phyloP scores from a whole-genome alignment of 2,797 vertebrate species.

The Podarcis lilfordi region DNA sequence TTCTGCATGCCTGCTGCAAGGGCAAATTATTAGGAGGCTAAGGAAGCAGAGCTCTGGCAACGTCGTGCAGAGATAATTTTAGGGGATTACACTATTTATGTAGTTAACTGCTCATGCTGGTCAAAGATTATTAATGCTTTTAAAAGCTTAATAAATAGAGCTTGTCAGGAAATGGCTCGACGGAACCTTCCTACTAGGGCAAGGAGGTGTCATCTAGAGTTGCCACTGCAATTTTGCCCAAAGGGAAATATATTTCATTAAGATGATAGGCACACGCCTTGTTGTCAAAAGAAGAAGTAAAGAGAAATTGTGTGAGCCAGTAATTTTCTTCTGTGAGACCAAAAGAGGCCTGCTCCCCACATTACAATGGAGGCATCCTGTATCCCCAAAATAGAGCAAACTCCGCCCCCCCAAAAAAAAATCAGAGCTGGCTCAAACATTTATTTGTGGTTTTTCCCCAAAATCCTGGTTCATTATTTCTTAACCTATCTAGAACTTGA shows the following conservation, averaged over 20 bases:
- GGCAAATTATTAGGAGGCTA: neutral
- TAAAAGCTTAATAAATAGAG: neutral
- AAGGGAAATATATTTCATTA: neutral
- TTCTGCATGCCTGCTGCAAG: neutral
- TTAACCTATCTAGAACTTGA: neutral
- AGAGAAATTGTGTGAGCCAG: neutral
- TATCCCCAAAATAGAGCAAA: neutral
- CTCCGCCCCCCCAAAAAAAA: fast-evolving
- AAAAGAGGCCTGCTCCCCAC: neutral
- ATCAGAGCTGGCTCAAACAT: neutral
- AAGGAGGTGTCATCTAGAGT: neutral
- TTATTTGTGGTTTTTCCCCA: neutral
- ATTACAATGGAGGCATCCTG: neutral
- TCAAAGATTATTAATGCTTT: neutral
- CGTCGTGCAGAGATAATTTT: neutral
- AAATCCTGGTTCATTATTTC: neutral
- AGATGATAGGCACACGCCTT: neutral
- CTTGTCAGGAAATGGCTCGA: neutral
- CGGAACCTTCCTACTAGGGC: neutral
- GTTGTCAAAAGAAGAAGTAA: neutral
- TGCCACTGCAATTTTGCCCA: neutral
- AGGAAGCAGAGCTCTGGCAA: conserved; percentile 6
- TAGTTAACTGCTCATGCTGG: neutral
- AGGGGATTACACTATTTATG: neutral
- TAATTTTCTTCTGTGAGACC: neutral